Base-by-base conservation (phyloP, 2,888 invertebrate genomes). In the Brachynemurus nebulosus region DNA sequence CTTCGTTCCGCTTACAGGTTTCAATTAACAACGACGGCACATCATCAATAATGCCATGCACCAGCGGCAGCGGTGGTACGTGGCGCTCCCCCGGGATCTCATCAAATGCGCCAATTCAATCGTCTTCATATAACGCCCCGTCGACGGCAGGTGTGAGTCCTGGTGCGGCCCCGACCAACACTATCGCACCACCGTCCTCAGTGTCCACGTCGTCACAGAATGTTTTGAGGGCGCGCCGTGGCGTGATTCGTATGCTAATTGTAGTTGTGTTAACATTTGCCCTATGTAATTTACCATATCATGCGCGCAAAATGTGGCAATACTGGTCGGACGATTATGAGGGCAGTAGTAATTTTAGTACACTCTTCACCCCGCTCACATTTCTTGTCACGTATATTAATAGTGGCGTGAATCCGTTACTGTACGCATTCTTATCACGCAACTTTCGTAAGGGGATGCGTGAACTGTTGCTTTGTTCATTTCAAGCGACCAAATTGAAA, bases 181-280 rank as follows among this genome's bases (percentile, higher is more conserved):
- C n/a, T n/a, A n/a, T n/a, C n/a, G n/a, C n/a, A n/a, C n/a, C n/a
- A n/a, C n/a, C n/a, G 9, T 25, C 40, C 14, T 25, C 40, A 14
- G 21, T 18, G 2, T 42, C 80, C 23, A 78, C 78, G 52, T 72
- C 82, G 38, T 80, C 83, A 41, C 80, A 77, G 54, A 83, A 84
- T 59, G 82, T 85, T 11, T 64, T 90, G 48, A 73, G 80, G 42
- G 86, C 88, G 18, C 72, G 90, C 17, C 74, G 86, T 25, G 84
- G 86, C 38, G 91, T 92, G 40, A 86, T 92, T 52, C 78, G 86
- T 48, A 85, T 93, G 78, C 72, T 92, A 52, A 84, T 92, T 49
- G 81, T 86, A 20, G 85, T 93, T 39, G 90, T 92, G 40, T 71
- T 86, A 51, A 82, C 86, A 43, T 93, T 92, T 64, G 89, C 90